These are phyloP conservation scores for Arctia plantaginis DNA, from an alignment of 2,888 invertebrate species.

Conservation along the genomic window DNA sequence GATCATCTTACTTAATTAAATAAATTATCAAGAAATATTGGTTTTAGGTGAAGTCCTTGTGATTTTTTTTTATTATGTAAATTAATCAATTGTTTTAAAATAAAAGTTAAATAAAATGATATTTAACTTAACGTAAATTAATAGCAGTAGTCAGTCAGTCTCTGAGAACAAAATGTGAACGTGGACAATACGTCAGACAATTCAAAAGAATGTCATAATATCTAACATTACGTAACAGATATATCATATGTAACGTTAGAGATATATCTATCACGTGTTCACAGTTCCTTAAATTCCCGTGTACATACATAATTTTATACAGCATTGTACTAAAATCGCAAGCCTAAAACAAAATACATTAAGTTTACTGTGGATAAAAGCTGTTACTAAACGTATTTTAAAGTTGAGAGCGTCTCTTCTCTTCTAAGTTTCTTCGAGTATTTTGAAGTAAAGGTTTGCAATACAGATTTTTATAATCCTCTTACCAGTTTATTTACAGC, in stretches of 20 bases:
- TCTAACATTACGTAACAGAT: neutral
- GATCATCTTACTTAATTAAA: too few relatives aligned
- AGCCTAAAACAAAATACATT: conserved; percentile 38
- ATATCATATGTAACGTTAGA: neutral
- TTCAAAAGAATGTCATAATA: neutral
- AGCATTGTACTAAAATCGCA: conserved; percentile 40
- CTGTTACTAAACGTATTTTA: conserved; percentile 44
- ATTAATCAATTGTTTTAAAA: too few relatives aligned
- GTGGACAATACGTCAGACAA: neutral
- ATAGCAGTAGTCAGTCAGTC: too few relatives aligned
- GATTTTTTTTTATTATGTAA: too few relatives aligned
- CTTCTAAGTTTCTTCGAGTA: conserved; percentile 56
- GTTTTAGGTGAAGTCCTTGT: too few relatives aligned
- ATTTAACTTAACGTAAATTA: too few relatives aligned
- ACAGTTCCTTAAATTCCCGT: too few relatives aligned
- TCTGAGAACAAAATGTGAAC: neutral
- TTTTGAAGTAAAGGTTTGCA: conserved; percentile 53
- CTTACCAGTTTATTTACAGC: neutral
- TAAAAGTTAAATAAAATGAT: too few relatives aligned
- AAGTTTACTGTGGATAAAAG: conserved; percentile 36
- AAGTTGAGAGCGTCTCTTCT: conserved; percentile 53
- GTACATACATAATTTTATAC: neutral
- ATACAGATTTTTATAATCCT: conserved; percentile 52
- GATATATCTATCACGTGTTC: neutral
- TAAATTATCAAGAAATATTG: too few relatives aligned